Evolutionary conservation across 1,140 invertebrate species (phyloP).

Genomic region (Anastrepha obliqua): DNA sequence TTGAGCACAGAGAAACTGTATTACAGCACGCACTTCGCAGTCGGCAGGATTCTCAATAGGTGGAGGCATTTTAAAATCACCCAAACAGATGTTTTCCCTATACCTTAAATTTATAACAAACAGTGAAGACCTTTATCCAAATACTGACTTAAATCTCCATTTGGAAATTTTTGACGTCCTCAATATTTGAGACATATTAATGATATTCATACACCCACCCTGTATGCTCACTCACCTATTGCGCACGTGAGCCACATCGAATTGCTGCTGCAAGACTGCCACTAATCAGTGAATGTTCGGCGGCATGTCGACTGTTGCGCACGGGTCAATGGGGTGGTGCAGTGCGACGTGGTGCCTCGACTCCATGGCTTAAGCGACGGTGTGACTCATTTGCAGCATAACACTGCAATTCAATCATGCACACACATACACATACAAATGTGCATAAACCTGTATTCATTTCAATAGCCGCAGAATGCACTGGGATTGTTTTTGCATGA

Average conservation of each 20-base stretch:
- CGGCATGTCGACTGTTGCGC: background rate
- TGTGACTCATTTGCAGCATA: conserved; percentile 21
- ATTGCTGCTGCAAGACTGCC: background rate
- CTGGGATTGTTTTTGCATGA: background rate
- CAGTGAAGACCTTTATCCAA: too few species aligned
- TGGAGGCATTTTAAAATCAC: too few species aligned
- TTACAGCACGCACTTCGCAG: too few species aligned
- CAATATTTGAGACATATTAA: too few species aligned
- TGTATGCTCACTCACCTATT: background rate
- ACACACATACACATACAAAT: background rate
- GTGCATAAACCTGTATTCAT: background rate
- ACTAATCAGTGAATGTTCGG: conserved; percentile 20
- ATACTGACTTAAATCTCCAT: too few species aligned
- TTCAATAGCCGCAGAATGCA: background rate
- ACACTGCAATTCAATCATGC: background rate
- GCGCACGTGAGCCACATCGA: conserved; percentile 18
- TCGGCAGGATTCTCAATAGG: too few species aligned
- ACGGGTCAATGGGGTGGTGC: background rate
- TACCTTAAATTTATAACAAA: too few species aligned
- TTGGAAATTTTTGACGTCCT: too few species aligned
- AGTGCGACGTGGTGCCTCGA: background rate
- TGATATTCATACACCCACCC: background rate
- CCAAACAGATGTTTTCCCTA: too few species aligned
- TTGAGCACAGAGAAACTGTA: too few species aligned
- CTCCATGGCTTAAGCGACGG: background rate